Conservation (phyloP, 2,113 vertebrate species). For the Clupea harengus region DNA sequence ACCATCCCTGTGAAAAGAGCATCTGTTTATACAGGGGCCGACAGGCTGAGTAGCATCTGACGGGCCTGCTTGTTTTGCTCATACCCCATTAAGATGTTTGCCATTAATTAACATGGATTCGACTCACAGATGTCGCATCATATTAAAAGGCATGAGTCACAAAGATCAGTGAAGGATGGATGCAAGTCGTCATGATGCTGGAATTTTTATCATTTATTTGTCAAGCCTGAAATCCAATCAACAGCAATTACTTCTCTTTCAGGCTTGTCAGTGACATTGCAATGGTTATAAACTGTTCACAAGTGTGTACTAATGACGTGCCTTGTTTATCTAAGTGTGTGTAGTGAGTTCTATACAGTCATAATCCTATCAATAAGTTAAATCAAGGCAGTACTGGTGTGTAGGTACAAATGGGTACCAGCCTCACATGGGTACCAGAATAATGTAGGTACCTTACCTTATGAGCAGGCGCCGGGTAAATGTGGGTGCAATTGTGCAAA, state of each 20-base stretch:
- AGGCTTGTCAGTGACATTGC: neutral
- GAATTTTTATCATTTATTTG: neutral
- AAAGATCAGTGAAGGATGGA: neutral
- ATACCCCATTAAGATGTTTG: neutral
- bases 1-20: neutral
- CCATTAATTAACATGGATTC: conserved; percentile 17
- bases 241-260: neutral
- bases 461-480: no score
- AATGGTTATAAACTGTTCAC: neutral
- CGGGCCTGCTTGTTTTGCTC: neutral
- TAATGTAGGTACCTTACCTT: no score
- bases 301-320: neutral
- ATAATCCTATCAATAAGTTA: neutral
- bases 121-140: neutral
- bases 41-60: conserved; percentile 9
- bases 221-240: neutral
- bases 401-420: neutral
- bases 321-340: neutral
- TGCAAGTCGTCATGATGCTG: neutral
- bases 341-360: neutral
- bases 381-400: neutral
- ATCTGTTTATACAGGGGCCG: neutral
- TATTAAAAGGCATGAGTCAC: neutral
- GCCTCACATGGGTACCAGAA: no score
- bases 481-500: no score